These are phyloP conservation scores for Novumbra hubbsi DNA, from an alignment of 2,797 vertebrate species.

Conservation along the genomic window DNA sequence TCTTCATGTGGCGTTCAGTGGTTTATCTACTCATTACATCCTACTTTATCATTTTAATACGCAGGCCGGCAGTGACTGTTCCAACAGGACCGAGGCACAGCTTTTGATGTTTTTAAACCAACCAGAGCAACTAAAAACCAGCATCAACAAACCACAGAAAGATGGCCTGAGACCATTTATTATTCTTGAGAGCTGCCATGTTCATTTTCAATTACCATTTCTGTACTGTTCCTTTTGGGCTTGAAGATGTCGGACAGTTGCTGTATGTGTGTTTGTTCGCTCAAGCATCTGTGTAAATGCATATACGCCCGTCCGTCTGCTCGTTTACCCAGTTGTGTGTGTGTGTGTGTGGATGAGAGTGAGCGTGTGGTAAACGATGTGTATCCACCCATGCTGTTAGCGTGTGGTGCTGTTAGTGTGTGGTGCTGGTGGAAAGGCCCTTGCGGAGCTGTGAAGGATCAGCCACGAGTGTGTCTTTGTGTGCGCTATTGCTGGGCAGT, in stretches of 20 bases:
- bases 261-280: not conserved
- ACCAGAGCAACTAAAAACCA: conserved; percentile 1
- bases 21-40: conserved; percentile 1
- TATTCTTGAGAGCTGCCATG: conserved; percentile 6
- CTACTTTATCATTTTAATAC: conserved; percentile 8
- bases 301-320: not conserved
- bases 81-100: not conserved
- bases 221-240: not conserved
- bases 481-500: not conserved
- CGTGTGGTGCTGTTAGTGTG: not conserved
- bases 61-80: not conserved
- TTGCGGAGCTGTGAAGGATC: not conserved
- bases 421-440: not conserved
- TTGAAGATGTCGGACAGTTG: not conserved
- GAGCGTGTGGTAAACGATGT: not conserved
- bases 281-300: not conserved
- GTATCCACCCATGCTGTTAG: not conserved
- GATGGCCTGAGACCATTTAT: not conserved
- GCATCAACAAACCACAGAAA: conserved; percentile 1
- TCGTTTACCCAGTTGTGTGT: not conserved
- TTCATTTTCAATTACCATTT: not conserved
- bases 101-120: not conserved
- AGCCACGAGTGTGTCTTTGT: not conserved
- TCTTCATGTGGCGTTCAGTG: not conserved
- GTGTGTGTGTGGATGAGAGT: not conserved